Base-by-base conservation (phyloP, 2,888 invertebrate genomes). In the Pomacea canaliculata region DNA sequence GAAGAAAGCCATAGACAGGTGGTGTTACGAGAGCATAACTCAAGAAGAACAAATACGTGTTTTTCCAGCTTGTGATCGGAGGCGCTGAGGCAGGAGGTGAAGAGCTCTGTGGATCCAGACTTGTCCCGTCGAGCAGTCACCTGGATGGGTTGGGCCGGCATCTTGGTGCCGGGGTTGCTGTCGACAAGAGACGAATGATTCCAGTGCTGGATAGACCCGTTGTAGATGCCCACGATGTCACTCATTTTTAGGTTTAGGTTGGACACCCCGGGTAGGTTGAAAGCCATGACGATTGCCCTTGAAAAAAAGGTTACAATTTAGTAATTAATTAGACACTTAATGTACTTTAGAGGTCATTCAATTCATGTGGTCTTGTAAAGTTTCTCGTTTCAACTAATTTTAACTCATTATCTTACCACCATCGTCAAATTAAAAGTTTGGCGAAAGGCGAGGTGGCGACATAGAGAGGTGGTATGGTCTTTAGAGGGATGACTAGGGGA, bases 71-170 rank as follows among this genome's bases (percentile, higher is more conserved):
- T 73, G 0, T 23, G 19, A 72, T 85, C 84, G 73, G 83, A 85
- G 10, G 83, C 70, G 46, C 85, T 80, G 23, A 90, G 79, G 1
- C 86, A 87, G 7, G 78, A 74, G 0, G 89, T 89, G 77, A 90
- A 88, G 7, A 85, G 82, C 49, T 81, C 77, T 2, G 90, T 90
- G 1, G 88, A 88, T n/a, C 90, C 90, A 9, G 89, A 89, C 49
- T 84, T 86, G 73, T 88, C 89, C 7, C 83, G 82, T 23, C 90
- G 80, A 8, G 85, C 89, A 19, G 89, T 77, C 3, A 85, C 85
- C 12, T 79, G 65, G 70, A 90, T 87, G 16, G 71, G 23, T 18
- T 76, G 78, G 62, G 76, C 51, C 0, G 88, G 88, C 13, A 89
- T 74, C 1, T 18, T 49, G n/a, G 76, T 56, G 10, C 75, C 46